Evolutionary conservation across 2,113 vertebrate genomes (phyloP), one percentile per base, ranked within the genome.

Genomic region (Barbus barbus): DNA sequence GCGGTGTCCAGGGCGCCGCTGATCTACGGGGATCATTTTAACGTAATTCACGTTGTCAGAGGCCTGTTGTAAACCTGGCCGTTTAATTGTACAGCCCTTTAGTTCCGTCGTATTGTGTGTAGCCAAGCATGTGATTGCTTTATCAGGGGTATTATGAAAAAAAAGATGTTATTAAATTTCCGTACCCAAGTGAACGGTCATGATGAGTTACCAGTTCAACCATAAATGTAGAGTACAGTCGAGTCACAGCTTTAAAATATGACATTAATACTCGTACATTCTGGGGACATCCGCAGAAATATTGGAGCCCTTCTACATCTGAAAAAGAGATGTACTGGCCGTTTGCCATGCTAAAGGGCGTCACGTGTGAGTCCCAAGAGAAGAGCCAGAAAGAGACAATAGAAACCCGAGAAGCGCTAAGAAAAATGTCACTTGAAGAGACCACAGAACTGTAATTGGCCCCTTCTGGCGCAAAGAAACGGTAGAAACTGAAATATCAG

Each of bases 91-190:
- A 69, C 61, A 22, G 44, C 24, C 41, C 60, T 33, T 67, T 81
- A 69, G 78, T 81, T 81, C 78, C 28, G 28, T 48, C 28, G 20
- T 69, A 81, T 69, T 61, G 60, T 9, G 41, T 51, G 61, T 33
- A 81, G 44, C 61, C 78, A 48, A 14, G 61, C 78, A 33, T 81
- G 78, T 69, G 78, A 81, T 81, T 81, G 78, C 78, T 81, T 81
- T 81, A 81, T 69, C 78, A 48, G 18, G 44, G 44, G 20, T 67
- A n/a, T 69, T 51, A 69, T 24, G 36, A 33, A 31, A 20, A n/a
- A 31, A 81, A 81, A 67, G 18, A 31, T 81, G 78, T 80, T 63
- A 81, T 81, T 81, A 51, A 48, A 81, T 81, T 69, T 69, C 60
- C 20, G 61, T 11, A 81, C 41, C 61, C 61, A 69, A 33, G 61